Percentiles rank a stretch among this genome's conserved stretches.
Evolutionary conservation across 2,797 vertebrate genomes (phyloP).

Genomic region (Scolopax bukidnonensis): DNA sequence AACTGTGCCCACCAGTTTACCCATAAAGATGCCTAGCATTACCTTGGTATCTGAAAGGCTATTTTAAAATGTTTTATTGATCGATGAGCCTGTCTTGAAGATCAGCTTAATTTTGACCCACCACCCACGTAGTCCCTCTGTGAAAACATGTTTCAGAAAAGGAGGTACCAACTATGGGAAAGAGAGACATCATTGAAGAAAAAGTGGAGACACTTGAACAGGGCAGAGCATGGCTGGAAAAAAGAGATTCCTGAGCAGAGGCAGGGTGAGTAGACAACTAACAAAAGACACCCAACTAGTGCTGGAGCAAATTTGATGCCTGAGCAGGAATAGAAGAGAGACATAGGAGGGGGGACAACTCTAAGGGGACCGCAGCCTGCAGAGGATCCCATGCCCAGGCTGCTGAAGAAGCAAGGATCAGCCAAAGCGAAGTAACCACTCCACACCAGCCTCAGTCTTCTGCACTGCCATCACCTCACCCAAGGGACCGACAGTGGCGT

Average conservation of each 20-base stretch:
- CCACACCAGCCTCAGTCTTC: accelerated
- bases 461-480: accelerated
- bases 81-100: no score
- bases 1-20: background rate
- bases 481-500: background rate
- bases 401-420: background rate
- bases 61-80: no score
- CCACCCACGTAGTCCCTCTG: accelerated
- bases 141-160: background rate
- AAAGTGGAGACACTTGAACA: background rate
- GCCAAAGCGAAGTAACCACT: background rate
- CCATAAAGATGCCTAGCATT: no score
- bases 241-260: background rate
- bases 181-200: background rate
- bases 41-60: no score
- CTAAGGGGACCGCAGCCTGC: accelerated
- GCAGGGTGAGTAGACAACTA: background rate
- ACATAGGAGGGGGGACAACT: background rate
- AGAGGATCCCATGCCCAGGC: accelerated
- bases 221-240: background rate
- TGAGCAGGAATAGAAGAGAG: background rate
- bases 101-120: no score
- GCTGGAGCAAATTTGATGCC: background rate
- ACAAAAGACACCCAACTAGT: accelerated
- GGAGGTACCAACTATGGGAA: background rate